Evolutionary conservation across 2,888 invertebrate genomes (phyloP).

Genomic region (Drosophila quinaria): DNA sequence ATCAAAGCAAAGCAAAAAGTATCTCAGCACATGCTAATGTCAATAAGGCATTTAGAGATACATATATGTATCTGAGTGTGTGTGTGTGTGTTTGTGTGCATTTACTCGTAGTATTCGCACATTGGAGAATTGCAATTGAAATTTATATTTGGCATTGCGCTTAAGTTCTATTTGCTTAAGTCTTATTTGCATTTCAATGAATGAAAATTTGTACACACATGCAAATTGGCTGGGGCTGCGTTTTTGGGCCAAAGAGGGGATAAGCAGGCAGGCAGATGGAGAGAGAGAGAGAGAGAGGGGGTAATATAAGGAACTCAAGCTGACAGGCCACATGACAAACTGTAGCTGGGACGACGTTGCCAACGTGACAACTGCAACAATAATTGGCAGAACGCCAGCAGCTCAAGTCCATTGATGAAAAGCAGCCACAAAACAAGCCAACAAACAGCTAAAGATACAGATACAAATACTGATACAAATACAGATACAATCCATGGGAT

Average conservation of each 20-base stretch:
- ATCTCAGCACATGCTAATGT: slow-evolving; percentile 55
- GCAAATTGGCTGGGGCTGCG: slow-evolving; percentile 52
- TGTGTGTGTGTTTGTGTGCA: background rate
- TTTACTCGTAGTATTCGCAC: slow-evolving; percentile 22
- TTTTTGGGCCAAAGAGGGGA: background rate
- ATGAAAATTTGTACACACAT: slow-evolving; percentile 68
- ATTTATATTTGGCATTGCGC: slow-evolving; percentile 56
- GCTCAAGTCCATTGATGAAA: slow-evolving; percentile 75
- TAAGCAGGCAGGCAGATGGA: too few species aligned
- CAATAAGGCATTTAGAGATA: slow-evolving; percentile 41
- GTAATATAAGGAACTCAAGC: slow-evolving; percentile 44
- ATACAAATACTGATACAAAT: slow-evolving; percentile 20
- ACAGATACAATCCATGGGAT: slow-evolving; percentile 23
- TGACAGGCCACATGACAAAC: slow-evolving; percentile 70
- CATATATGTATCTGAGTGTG: background rate
- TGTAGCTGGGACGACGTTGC: slow-evolving; percentile 39
- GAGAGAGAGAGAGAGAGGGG: background rate
- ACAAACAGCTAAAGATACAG: slow-evolving; percentile 40
- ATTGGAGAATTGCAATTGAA: slow-evolving; percentile 44
- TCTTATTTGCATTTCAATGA: slow-evolving; percentile 72
- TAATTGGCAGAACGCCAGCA: slow-evolving; percentile 72
- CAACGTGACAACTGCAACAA: slow-evolving; percentile 70
- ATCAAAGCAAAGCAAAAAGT: slow-evolving; percentile 40
- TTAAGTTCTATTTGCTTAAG: slow-evolving; percentile 68
- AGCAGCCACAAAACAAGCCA: slow-evolving; percentile 56